phyloP scores from a whole-genome alignment of 2,888 invertebrate genomes.

The Rugalucina vietnamica region DNA sequence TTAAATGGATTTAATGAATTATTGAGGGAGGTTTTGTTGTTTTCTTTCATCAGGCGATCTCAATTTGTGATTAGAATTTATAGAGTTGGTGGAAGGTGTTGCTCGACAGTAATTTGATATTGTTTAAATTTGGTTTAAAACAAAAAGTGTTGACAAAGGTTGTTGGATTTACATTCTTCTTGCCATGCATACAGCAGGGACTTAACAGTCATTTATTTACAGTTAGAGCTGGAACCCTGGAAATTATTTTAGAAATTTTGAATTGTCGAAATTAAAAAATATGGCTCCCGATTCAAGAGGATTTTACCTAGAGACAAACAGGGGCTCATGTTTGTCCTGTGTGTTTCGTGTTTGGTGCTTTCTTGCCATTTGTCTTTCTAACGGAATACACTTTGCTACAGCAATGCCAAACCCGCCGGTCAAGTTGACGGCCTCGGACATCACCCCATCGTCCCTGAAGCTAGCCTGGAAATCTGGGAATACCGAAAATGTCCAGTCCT shows the following conservation, averaged over 20 bases:
- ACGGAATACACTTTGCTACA: conserved; percentile 83
- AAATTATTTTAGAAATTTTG: not conserved
- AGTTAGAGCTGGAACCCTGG: not conserved
- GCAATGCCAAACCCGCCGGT: conserved; percentile 96
- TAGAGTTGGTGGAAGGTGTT: not conserved
- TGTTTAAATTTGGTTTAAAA: not conserved
- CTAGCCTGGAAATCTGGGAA: conserved; percentile 90
- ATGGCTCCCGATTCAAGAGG: not conserved
- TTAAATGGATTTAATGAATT: conserved; percentile 57
- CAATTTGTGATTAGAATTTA: conserved; percentile 21
- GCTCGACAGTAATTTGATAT: not conserved
- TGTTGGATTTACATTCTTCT: not conserved
- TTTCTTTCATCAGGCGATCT: not conserved
- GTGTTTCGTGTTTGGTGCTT: conserved; percentile 42
- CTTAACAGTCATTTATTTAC: not conserved
- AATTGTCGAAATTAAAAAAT: not conserved
- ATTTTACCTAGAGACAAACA: not conserved
- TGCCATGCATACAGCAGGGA: not conserved
- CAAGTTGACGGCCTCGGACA: conserved; percentile 95
- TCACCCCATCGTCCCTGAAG: conserved; percentile 96
- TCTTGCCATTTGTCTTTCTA: conserved; percentile 14
- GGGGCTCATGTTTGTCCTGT: not conserved
- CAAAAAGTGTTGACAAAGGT: not conserved
- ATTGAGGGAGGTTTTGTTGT: conserved; percentile 27
- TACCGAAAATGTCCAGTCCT: conserved; percentile 92